These are phyloP conservation scores for Musca domestica DNA, from an alignment of 1,140 invertebrate species.

Conservation along the genomic window DNA sequence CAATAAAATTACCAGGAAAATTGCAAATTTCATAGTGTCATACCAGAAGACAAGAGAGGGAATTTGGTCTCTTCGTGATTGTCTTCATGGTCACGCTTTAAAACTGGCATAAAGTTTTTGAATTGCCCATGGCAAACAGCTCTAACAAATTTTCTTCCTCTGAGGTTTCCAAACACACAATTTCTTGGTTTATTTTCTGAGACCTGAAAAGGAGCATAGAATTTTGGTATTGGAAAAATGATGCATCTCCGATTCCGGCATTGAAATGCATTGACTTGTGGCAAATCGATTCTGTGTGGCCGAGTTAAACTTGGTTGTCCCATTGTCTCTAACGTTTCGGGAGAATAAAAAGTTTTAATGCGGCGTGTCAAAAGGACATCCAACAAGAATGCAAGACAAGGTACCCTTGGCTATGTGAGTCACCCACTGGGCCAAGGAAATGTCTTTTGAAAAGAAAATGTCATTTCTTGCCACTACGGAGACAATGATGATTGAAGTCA, in stretches of 20 bases:
- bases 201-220: too few relatives aligned
- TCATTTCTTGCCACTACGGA: too few relatives aligned
- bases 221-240: too few relatives aligned
- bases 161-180: too few relatives aligned
- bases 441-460: too few relatives aligned
- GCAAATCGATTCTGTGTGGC: conserved; percentile 15
- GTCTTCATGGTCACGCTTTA: conserved; percentile 8
- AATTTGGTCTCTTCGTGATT: background rate
- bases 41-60: background rate
- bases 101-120: background rate
- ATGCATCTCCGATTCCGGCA: background rate
- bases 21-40: conserved; percentile 5
- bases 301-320: too few relatives aligned
- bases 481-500: too few relatives aligned
- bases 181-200: too few relatives aligned
- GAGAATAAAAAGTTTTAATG: conserved; percentile 19
- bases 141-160: background rate
- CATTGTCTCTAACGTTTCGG: background rate
- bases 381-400: background rate
- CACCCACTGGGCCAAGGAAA: too few relatives aligned
- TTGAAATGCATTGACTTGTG: background rate
- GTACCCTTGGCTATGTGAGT: too few relatives aligned
- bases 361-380: background rate
- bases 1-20: conserved; percentile 10
- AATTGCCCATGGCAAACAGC: conserved; percentile 8